A percentile compares a stretch with the other conserved stretches of the same genome.
phyloP scores from a whole-genome alignment of 2,113 vertebrate genomes.

The Ameiurus melas region DNA sequence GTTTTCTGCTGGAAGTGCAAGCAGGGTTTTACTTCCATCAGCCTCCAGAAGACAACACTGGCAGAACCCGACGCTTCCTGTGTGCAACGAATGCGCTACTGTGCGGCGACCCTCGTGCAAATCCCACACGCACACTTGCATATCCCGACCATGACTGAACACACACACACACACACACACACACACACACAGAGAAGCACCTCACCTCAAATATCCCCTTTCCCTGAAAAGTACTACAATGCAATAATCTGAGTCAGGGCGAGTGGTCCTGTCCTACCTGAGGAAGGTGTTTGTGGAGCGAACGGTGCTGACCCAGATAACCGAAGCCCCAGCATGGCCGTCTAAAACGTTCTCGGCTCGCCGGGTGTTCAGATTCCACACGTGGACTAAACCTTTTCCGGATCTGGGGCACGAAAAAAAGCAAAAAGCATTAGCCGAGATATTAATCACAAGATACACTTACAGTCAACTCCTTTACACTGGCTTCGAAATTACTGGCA shows the following conservation, averaged over 20 bases:
- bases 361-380: conserved; percentile 87
- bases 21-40: conserved; percentile 65
- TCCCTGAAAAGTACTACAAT: not conserved
- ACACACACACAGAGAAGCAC: not conserved
- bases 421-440: no score
- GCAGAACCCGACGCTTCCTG: conserved; percentile 87
- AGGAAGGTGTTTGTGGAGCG: conserved; percentile 71
- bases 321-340: conserved; percentile 81
- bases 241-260: no score
- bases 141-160: conserved; percentile 89
- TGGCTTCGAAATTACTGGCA: not conserved
- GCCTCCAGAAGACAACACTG: conserved; percentile 75
- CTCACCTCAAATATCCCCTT: not conserved
- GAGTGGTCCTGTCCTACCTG: conserved; percentile 73
- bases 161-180: conserved; percentile 22
- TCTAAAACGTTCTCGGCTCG: conserved; percentile 74
- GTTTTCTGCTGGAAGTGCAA: conserved; percentile 80
- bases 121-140: conserved; percentile 84
- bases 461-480: no score
- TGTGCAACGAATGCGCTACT: conserved; percentile 73
- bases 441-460: not conserved
- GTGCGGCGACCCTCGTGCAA: conserved; percentile 79
- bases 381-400: conserved; percentile 79
- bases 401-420: conserved; percentile 72
- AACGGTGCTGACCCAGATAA: conserved; percentile 79